Evolutionary conservation across 2,113 vertebrate species (phyloP).

Genomic region (Myotis davidii): DNA sequence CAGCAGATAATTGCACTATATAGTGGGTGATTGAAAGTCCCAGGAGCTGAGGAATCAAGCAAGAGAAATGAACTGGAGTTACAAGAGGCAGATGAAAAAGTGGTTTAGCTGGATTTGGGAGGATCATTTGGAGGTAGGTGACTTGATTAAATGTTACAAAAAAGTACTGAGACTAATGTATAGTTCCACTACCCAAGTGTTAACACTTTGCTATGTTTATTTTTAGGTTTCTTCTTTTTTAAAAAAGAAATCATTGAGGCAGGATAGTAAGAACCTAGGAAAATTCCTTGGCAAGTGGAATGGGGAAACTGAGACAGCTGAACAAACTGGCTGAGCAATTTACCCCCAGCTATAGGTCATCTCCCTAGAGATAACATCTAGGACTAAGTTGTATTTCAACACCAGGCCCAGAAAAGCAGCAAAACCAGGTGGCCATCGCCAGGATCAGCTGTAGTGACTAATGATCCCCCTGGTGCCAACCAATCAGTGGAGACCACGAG

Average conservation of each 20-base stretch:
- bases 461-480: too few species aligned
- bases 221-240: not conserved
- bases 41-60: not conserved
- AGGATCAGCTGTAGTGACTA: too few species aligned
- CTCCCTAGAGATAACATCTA: too few species aligned
- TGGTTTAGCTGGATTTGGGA: not conserved
- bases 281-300: too few species aligned
- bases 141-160: not conserved
- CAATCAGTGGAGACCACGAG: too few species aligned
- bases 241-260: not conserved
- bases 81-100: not conserved
- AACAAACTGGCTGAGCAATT: too few species aligned
- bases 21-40: not conserved
- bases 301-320: too few species aligned
- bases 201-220: not conserved
- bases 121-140: not conserved
- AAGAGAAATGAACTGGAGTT: not conserved
- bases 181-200: not conserved
- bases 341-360: too few species aligned
- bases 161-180: constrained; percentile 5
- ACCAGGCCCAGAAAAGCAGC: too few species aligned
- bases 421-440: too few species aligned
- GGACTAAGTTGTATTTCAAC: too few species aligned
- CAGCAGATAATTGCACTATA: not conserved
- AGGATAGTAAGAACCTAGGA: too few species aligned